phyloP scores from a whole-genome alignment of 2,797 vertebrate species.

The Valencia hispanica region DNA sequence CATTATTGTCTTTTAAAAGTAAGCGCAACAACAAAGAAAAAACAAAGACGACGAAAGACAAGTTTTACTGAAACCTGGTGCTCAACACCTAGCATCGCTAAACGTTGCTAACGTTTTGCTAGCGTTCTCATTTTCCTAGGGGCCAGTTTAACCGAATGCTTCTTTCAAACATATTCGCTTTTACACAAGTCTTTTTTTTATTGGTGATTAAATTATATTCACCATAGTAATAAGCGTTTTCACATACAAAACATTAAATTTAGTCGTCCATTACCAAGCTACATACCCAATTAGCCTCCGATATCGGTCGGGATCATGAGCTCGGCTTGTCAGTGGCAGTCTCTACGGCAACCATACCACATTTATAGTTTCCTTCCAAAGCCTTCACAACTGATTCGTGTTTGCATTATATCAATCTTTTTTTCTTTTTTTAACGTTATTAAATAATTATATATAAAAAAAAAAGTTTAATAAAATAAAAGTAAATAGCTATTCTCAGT shows the following conservation, averaged over 20 bases:
- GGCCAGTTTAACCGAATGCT: neutral
- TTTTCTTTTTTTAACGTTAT: neutral
- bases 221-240: rapidly evolving
- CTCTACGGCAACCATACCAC: conserved; percentile 59
- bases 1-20: neutral
- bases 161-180: neutral
- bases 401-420: conserved; percentile 4
- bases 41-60: neutral
- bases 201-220: neutral
- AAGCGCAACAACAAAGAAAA: neutral
- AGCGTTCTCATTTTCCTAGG: neutral
- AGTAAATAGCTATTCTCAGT: no score
- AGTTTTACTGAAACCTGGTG: neutral
- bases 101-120: neutral
- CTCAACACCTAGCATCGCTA: neutral
- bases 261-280: neutral
- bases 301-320: conserved; percentile 30
- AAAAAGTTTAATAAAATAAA: neutral
- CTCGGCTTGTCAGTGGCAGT: conserved; percentile 63
- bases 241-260: neutral
- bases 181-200: no score
- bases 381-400: conserved; percentile 72
- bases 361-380: conserved; percentile 73
- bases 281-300: conserved; percentile 37
- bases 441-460: neutral